Evolutionary conservation across 2,113 vertebrate genomes (phyloP), one percentile per base, ranked within the genome.

Genomic region (Beaufortia kweichowensis): DNA sequence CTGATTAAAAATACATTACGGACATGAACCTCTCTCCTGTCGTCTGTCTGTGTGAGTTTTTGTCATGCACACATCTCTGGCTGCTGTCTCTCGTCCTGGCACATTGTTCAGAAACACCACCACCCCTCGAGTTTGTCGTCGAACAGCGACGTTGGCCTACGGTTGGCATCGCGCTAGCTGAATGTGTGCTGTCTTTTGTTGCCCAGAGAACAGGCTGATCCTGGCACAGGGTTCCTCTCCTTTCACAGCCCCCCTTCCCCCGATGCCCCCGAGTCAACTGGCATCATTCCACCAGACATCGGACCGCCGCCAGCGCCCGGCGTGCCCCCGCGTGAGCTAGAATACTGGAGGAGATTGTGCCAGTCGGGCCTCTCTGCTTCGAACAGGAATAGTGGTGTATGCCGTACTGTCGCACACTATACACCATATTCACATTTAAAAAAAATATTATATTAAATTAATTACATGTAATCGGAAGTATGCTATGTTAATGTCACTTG

Each of bases 251-350:
- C 84, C 70, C 78, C 43, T 56, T 21, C 43, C 76, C 67, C 74
- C 24, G 63, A 39, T 61, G 75, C 67, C 79, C 41, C 6, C 80
- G 87, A 83, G 87, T 86, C 83, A 84, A 83, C 82, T 85, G 87
- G 88, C 91, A 87, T 89, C 78, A 82, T 83, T 90, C 90, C 90
- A 91, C 84, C 89, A 90, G 88, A 88, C 88, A 87, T 91, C 88
- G 88, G 85, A 89, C 86, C 87, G 29, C 68, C 46, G 67, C 65
- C 65, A 68, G 65, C 24, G 17, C 65, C 61, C 62, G 43, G 69
- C 69, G 33, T 57, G 69, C 69, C 69, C 69, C 69, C 69, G 69
- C 69, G 57, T 59, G 53, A 41, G 63, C 81, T 68, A 79, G 75
- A 80, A 85, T 80, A 59, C 69, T 59, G 69, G 67, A 69, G 66